phyloP scores from a whole-genome alignment of 1,140 invertebrate genomes.

The Gonatopus flavifemur region DNA sequence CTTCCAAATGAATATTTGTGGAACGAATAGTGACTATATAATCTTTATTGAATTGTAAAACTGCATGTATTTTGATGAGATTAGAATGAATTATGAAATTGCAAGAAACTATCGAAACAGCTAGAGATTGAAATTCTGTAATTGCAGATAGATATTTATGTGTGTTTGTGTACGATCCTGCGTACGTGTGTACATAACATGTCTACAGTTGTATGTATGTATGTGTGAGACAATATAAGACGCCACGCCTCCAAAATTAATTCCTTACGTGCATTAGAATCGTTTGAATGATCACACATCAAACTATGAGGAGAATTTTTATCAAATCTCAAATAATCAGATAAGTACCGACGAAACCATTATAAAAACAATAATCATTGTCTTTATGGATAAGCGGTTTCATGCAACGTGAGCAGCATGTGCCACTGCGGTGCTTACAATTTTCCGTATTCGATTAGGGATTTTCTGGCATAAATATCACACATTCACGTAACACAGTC shows the following conservation, averaged over 20 bases:
- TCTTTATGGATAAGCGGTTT: not conserved
- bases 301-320: not conserved
- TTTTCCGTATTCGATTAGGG: conserved; percentile 1
- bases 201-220: not conserved
- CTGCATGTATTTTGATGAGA: not conserved
- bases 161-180: not conserved
- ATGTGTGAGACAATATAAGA: not conserved
- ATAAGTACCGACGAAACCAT: too few species aligned
- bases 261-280: too few species aligned
- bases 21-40: too few species aligned
- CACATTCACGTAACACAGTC: not conserved
- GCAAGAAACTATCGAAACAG: not conserved
- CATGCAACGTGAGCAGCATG: not conserved
- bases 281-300: too few species aligned
- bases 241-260: conserved; percentile 1
- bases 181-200: not conserved
- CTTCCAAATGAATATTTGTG: too few species aligned
- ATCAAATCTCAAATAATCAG: not conserved
- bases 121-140: not conserved
- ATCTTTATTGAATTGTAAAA: not conserved
- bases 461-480: conserved; percentile 8
- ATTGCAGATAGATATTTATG: not conserved
- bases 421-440: not conserved
- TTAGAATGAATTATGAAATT: not conserved
- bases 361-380: not conserved